Base-by-base conservation (phyloP, 2,797 vertebrate genomes). In the Peromyscus eremicus region DNA sequence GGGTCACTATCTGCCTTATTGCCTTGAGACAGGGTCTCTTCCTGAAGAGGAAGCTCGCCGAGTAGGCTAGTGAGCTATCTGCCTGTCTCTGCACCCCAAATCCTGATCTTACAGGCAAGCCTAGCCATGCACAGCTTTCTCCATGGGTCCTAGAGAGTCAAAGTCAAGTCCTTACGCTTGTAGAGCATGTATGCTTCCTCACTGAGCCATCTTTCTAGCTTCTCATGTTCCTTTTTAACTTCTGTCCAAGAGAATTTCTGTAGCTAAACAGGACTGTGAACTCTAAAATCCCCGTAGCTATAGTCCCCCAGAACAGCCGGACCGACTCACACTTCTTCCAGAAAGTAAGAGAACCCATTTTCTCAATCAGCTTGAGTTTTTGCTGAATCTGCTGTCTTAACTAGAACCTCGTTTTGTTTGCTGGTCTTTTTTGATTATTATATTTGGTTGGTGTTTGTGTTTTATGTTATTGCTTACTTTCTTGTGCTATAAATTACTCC, bases 231-330 rank as follows among this genome's bases (percentile, higher is more conserved):
- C 32, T 19, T 77, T 87, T 68, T 34, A 52, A 23, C 29, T 79
- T 73, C n/a, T 55, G 60, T 37, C 6, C 79, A 79, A 89, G n/a
- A 81, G 23, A 79, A 81, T 88, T 94, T 96, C 40, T 91, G 34
- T 82, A 81, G 52, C 75, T 95, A 73, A 19, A 16, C 77, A 88
- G 43, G 32, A 85, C 29, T 79, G 19, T 55, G 70, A n/a, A 49
- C 85, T 82, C 32, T 62, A 91, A 93, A 88, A 77, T 96, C 79
- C 46, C 55, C 66, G 46, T 34, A 83, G 25, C 29, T 46, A 55
- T 37, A 46, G 27, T 46, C 19, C 57, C 79, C 16, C 12, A 52
- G 21, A 82, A 76, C 27, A n/a, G 0, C 57, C 37, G 40, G 79
- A 27, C 32, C 11, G 49, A 43, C 43, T 88, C 92, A 83, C 5